Conservation (phyloP, 2,797 vertebrate genomes). For the Clarias laeviceps region DNA sequence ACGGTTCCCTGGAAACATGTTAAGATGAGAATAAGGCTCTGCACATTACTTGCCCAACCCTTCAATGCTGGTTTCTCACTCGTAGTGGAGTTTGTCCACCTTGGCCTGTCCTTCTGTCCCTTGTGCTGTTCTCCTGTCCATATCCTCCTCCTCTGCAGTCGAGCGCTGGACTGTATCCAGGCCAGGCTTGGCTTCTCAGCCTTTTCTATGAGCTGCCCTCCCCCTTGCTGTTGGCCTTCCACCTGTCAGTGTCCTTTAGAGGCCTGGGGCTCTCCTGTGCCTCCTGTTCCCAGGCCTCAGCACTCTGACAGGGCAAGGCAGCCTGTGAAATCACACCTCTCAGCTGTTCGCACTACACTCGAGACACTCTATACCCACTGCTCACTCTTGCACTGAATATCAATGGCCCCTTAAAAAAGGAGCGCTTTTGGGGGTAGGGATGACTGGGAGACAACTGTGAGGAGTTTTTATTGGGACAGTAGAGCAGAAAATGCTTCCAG, state of each 20-base stretch:
- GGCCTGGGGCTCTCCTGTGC: conserved; percentile 80
- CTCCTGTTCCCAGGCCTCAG: conserved; percentile 95
- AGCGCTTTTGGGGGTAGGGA: conserved; percentile 37
- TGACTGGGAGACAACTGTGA: conserved; percentile 68
- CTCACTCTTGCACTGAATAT: conserved; percentile 69
- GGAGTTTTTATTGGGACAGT: conserved; percentile 68
- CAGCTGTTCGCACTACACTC: conserved; percentile 89
- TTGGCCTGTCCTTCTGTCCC: conserved; percentile 29
- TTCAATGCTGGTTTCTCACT: conserved; percentile 29
- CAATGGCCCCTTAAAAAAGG: conserved; percentile 67
- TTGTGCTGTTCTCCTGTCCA: conserved; percentile 43
- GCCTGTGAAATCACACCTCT: conserved; percentile 89
- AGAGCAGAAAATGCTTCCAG: conserved; percentile 54
- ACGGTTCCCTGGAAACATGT: conserved; percentile 10
- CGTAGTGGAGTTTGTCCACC: conserved; percentile 28
- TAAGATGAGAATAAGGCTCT: conserved; percentile 13
- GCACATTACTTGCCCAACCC: conserved; percentile 49
- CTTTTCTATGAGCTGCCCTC: conserved; percentile 80
- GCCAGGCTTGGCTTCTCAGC: conserved; percentile 71
- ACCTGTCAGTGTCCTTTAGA: conserved; percentile 96
- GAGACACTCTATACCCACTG: conserved; percentile 79
- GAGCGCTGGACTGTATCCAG: conserved; percentile 72
- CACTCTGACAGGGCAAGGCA: conserved; percentile 82
- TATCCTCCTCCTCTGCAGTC: conserved; percentile 67
- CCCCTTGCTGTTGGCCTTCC: conserved; percentile 81